Base-by-base conservation (phyloP, 2,113 vertebrate genomes). In the Oncorhynchus kisutch region DNA sequence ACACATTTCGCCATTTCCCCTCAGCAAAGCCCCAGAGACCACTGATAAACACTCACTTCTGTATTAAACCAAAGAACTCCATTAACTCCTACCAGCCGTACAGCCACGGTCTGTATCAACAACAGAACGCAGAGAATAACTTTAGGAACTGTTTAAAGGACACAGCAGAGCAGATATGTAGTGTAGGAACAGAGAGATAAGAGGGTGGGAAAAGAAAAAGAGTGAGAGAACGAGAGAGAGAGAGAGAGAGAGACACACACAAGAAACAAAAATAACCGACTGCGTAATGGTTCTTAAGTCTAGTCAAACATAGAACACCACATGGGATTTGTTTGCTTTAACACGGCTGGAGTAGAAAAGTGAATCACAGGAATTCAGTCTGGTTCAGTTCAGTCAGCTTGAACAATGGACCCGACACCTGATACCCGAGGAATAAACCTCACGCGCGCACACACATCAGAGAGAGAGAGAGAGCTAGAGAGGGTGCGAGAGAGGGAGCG, bases 311-410 rank as follows among this genome's bases (percentile, higher is more conserved):
- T 54, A 60, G 62, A 49, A 11, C 9, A n/a, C 20, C 67, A 70
- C 16, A 71, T 77, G 78, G 18, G 81, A 73, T 82, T 82, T 85
- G 81, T 80, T 90, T 80, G 76, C 77, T 83, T 84, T 67, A 84
- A 82, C 79, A 65, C 75, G 78, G 80, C 70, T 77, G 79, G 83
- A 82, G 79, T 48, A 71, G 82, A 76, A 82, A 84, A 82, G 49
- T 80, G 81, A 87, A 76, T 90, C 82, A 78, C 67, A 75, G 83
- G 85, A 86, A 89, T 86, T 84, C 78, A 77, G 79, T 81, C 71
- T 70, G 81, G 78, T 82, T 81, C 85, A 79, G 75, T 82, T 80
- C 85, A 81, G 75, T 87, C 82, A 78, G 79, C 81, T 80, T 78
- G 80, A 87, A 88, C 81, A 86, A 89, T 54, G 59, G 80, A 8